phyloP scores from a whole-genome alignment of 2,797 vertebrate genomes.

The Chromobotia macracanthus region DNA sequence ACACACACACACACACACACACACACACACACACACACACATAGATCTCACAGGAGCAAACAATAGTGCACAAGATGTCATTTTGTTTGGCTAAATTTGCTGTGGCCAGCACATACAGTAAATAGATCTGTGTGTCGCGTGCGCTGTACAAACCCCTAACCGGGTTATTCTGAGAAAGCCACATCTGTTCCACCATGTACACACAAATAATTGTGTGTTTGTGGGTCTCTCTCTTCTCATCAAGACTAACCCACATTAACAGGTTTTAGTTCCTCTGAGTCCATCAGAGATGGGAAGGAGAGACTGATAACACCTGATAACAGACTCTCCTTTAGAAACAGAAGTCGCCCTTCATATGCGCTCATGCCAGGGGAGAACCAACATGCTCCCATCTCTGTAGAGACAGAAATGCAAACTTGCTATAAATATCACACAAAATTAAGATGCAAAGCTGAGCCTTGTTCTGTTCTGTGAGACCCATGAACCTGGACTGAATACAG shows the following conservation, averaged over 20 bases:
- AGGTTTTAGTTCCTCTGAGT: constrained; percentile 19
- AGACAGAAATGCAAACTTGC: not conserved
- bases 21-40: constrained; percentile 49
- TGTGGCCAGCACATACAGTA: constrained; percentile 8
- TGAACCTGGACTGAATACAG: constrained; percentile 28
- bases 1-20: constrained; percentile 49
- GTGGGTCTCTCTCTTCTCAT: constrained; percentile 2
- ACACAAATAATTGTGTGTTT: constrained; percentile 37
- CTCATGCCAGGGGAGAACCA: constrained; percentile 10
- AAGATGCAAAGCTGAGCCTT: constrained; percentile 4
- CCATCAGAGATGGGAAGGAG: constrained; percentile 5
- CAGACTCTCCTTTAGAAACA: constrained; percentile 26
- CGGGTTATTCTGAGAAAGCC: constrained; percentile 15
- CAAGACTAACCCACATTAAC: constrained; percentile 20
- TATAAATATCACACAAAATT: constrained; percentile 30
- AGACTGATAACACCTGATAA: constrained; percentile 32
- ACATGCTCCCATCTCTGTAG: constrained; percentile 13
- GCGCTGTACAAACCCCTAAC: constrained; percentile 22
- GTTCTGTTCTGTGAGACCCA: not conserved
- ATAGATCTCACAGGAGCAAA: constrained; percentile 53
- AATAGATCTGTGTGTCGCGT: constrained; percentile 29
- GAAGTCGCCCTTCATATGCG: constrained; percentile 1
- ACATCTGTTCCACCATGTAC: constrained; percentile 16
- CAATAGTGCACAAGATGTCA: constrained; percentile 38
- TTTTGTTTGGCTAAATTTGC: constrained; percentile 39